Evolutionary conservation across 2,888 invertebrate species (phyloP), one percentile per base, ranked within the genome.

Genomic region (Hydropsyche betteni): DNA sequence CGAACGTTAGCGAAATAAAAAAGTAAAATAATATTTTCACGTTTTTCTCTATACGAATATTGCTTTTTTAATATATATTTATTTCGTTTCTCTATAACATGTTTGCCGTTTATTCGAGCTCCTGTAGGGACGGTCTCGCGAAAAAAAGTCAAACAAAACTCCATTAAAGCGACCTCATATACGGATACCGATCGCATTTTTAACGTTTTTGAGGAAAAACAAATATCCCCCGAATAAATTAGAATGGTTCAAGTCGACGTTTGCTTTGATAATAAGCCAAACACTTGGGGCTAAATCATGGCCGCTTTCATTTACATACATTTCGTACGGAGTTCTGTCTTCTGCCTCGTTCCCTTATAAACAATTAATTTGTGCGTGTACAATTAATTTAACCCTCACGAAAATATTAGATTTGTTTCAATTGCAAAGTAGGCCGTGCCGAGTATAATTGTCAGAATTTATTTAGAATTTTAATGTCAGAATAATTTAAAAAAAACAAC

Each of bases 261-360:
- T 69, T 50, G 51, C 51, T 50, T 69, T 50, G 50, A 69, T 50
- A 69, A 69, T 24, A 34, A 64, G 38, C 34, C 16, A 69, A 69
- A 44, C 6, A 69, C 14, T 8, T n/a, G 44, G 69, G 51, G 50
- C 50, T 10, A 44, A 69, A 69, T 69, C 50, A 36, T 16, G 69
- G 44, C 50, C 69, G 50, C 50, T 50, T 69, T 69, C 16, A 69
- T 69, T 69, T 38, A 5, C 69, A 69, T 69, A 69, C 24, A 69
- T 69, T 69, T 69, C n/a, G 36, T 36, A 68, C 12, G 44, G n/a
- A 36, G 16, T 4, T 44, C 58, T 24, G 5, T 16, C 58, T 4
- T 3, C 58, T 58, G 16, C 10, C 10, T 16, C 24, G 5, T 16
- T 16, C 8, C 58, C 58, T 58, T 58, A 58, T 58, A 58, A 58